These are phyloP conservation scores for Philopedon plagiatum DNA, from an alignment of 2,888 invertebrate genomes.

Conservation along the genomic window DNA sequence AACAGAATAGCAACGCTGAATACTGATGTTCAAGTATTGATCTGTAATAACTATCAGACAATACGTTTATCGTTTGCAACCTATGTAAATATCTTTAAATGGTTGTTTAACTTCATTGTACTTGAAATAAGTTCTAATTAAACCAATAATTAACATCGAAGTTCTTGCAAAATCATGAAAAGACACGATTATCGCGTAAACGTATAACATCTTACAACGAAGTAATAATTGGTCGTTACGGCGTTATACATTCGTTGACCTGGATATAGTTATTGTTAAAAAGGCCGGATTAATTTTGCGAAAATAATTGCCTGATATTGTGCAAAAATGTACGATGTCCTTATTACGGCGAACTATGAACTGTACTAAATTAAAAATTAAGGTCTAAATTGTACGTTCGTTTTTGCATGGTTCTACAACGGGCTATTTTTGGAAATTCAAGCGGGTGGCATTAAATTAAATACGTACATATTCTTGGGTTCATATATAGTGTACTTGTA, in stretches of 20 bases:
- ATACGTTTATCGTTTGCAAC: too few species aligned
- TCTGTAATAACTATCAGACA: too few species aligned
- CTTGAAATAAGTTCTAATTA: background rate
- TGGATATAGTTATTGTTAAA: conserved; percentile 20
- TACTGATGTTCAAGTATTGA: too few species aligned
- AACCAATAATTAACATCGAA: conserved; percentile 13
- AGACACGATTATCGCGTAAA: conserved; percentile 18
- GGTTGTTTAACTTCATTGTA: background rate
- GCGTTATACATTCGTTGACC: conserved; percentile 20
- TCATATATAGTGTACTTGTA: too few species aligned
- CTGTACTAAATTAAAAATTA: background rate
- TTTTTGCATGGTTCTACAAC: too few species aligned
- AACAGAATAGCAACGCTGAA: too few species aligned
- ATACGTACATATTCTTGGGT: too few species aligned
- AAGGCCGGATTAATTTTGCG: conserved; percentile 20
- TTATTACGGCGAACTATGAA: conserved; percentile 10
- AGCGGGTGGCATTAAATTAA: too few species aligned
- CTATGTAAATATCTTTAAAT: too few species aligned
- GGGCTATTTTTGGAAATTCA: too few species aligned
- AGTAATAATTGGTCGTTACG: conserved; percentile 18
- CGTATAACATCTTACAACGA: conserved; percentile 8
- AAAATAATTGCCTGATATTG: conserved; percentile 20
- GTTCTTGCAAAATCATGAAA: background rate
- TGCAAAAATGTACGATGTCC: conserved; percentile 1
- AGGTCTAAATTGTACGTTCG: background rate